phyloP scores from a whole-genome alignment of 2,797 vertebrate genomes.

The Fratercula arctica region DNA sequence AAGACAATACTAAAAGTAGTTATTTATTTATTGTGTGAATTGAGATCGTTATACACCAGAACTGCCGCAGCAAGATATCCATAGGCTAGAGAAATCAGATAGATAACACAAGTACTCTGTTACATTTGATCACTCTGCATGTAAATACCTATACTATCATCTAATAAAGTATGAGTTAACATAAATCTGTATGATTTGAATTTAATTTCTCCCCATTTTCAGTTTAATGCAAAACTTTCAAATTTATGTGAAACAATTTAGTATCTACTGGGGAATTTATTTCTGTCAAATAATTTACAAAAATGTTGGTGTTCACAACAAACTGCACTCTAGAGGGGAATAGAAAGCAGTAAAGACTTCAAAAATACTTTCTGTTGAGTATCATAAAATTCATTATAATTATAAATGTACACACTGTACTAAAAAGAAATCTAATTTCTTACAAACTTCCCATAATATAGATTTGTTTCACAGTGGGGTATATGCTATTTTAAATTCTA shows the following conservation, averaged over 20 bases:
- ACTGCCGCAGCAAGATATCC: not conserved
- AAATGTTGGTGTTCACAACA: not conserved
- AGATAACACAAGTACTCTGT: not conserved
- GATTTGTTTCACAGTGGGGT: not conserved
- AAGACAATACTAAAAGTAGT: not conserved
- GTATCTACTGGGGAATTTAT: not conserved
- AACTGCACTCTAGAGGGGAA: not conserved
- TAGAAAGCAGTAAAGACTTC: not conserved
- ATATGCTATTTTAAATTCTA: not conserved
- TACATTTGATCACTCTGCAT: not conserved
- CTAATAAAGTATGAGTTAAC: not conserved
- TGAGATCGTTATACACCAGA: not conserved
- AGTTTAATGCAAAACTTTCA: not conserved
- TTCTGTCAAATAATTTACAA: conserved; percentile 29
- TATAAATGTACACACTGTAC: not conserved
- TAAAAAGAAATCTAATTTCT: conserved; percentile 17
- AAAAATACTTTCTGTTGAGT: not conserved
- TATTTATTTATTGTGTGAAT: not conserved
- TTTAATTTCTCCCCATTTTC: not conserved
- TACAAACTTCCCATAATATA: not conserved
- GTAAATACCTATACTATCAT: not conserved
- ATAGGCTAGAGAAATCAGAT: not conserved
- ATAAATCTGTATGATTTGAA: not conserved
- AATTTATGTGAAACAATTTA: not conserved
- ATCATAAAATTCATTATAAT: conserved; percentile 6